Evolutionary conservation across 2,888 invertebrate genomes (phyloP).

Genomic region (Heliconius charithonia): DNA sequence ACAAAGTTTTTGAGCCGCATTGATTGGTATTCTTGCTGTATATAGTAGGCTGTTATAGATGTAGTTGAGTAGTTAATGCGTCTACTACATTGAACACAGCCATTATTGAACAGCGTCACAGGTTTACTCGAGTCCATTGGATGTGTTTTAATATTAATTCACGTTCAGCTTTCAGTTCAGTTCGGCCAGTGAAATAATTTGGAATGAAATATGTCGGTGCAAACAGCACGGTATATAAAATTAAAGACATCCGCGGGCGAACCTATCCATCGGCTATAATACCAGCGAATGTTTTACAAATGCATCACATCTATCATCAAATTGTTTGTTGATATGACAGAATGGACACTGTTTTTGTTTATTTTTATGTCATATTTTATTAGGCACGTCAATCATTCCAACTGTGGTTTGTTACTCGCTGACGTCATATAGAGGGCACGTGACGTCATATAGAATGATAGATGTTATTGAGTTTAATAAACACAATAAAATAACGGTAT

Average conservation of each 20-base stretch:
- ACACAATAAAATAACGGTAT: background rate
- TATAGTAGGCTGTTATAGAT: background rate
- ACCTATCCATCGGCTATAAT: slow-evolving; percentile 54
- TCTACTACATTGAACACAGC: background rate
- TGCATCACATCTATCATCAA: slow-evolving; percentile 68
- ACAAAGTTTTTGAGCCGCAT: slow-evolving; percentile 1
- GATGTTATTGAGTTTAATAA: slow-evolving; percentile 12
- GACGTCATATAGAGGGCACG: background rate
- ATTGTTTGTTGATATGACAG: slow-evolving; percentile 64
- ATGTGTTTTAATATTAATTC: slow-evolving; percentile 25
- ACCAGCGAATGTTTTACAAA: slow-evolving; percentile 70
- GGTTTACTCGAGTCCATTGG: slow-evolving; percentile 16
- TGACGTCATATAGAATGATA: background rate
- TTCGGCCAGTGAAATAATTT: slow-evolving; percentile 23
- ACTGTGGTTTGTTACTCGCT: background rate
- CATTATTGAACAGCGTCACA: slow-evolving; percentile 19
- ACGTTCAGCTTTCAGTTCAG: slow-evolving; percentile 21
- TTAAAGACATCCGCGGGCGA: slow-evolving; percentile 67
- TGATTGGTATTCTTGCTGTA: slow-evolving; percentile 14
- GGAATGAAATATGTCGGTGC: slow-evolving; percentile 45
- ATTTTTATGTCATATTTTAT: slow-evolving; percentile 32
- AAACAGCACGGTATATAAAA: slow-evolving; percentile 67
- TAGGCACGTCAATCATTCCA: background rate
- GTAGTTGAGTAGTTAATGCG: background rate
- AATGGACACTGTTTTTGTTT: slow-evolving; percentile 53